Conservation (phyloP, 2,113 vertebrate species). For the Neolamprologus cancellatus region DNA sequence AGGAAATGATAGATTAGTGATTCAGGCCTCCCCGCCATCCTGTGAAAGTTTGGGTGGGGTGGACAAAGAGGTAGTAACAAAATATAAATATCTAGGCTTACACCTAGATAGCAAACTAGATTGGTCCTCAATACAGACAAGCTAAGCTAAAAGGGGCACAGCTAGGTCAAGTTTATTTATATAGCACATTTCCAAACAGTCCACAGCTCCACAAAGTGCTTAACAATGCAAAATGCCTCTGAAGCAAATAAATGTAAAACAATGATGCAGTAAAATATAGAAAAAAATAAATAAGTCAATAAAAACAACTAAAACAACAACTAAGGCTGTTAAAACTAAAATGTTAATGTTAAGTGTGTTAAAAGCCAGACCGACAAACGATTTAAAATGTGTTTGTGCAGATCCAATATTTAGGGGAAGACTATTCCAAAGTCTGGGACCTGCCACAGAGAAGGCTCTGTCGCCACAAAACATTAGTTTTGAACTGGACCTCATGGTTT, state of each 20-base stretch:
- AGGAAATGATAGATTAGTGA: neutral
- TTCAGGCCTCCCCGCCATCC: neutral
- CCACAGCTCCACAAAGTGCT: neutral
- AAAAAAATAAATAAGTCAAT: neutral
- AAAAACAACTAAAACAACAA: neutral
- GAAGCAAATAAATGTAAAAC: neutral
- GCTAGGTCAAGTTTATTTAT: neutral
- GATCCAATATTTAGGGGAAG: neutral
- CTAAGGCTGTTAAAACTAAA: neutral
- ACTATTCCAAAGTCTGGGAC: neutral
- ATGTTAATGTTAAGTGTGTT: neutral
- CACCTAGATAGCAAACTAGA: neutral
- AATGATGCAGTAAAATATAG: neutral
- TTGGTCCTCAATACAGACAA: accelerated
- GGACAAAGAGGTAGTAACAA: neutral
- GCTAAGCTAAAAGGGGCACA: neutral
- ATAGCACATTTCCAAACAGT: neutral
- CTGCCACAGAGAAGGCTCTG: neutral
- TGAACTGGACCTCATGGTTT: neutral
- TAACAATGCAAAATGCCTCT: neutral
- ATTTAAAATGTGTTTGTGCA: neutral
- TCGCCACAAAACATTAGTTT: neutral
- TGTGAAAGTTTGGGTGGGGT: neutral
- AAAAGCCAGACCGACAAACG: neutral
- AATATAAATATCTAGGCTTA: neutral